Base-by-base conservation (phyloP, 2,113 vertebrate species). In the Pristiophorus japonicus region DNA sequence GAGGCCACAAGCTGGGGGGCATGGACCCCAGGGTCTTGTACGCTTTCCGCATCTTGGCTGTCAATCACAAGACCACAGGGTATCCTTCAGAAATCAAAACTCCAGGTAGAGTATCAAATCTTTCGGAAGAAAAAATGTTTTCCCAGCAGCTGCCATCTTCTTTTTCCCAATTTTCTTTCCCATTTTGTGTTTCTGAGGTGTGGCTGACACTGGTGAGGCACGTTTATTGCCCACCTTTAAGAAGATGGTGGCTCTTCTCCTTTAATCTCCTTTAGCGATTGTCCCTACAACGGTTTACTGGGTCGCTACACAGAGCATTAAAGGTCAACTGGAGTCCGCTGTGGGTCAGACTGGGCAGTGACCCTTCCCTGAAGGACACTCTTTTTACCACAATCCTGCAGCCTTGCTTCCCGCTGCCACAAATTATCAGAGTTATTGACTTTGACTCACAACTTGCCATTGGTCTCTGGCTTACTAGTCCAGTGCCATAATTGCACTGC, bases 41-140 rank as follows among this genome's bases (percentile, higher is more conserved):
- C 42, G 97, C 97, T 95, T 98, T 99, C 96, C 98, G 98, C 0
- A 95, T 99, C 96, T 97, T 97, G 96, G 98, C 98, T 11, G 96
- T 99, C 96, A 99, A 99, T 96, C 98, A 98, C 96, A 98, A 97
- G 95, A 99, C 98, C 1, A 95, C 97, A 0, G 99, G 99, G 96
- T 96, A 98, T 92, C 98, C 98, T 1, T 99, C 99, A 6, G 97
- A 98, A 96, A 97, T 97, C 96, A 98, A 98, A 97, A 98, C 96
- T 95, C 98, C 99, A 99, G 99, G 99, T 99, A 98, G 42, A 14
- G 38, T 24, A 66, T 65, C 20, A 66, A 24, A 42, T 90, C 16
- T 62, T 38, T 92, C 34, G 59, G 59, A 38, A 62, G 59, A 59
- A n/a, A n/a, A 62, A 91, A 62, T 91, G 62, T 20, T 63, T 91